Evolutionary conservation across 1,140 invertebrate species (phyloP), one percentile per base, ranked within the genome.

Genomic region (Ceratina australensis): DNA sequence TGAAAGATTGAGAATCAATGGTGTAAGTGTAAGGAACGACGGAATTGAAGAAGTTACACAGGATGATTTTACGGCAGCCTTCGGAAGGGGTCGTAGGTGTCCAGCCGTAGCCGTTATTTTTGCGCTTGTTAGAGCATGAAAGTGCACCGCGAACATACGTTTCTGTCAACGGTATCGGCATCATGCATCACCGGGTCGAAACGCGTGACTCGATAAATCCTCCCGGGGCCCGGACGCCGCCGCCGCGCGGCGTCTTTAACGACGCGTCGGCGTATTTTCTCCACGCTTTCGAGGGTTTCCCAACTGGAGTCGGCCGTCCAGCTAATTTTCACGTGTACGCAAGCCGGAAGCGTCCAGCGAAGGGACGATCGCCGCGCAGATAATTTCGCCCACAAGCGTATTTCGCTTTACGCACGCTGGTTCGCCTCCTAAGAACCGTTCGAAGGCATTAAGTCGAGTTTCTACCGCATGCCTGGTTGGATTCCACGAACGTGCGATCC

Each of bases 391-490:
- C 22, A 22, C 50, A 18, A 50, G 5, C 16, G 54, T 50, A 28
- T 22, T 56, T 52, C 20, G 18, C 47, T 73, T 12, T 54, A 71
- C 72, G 76, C 80, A 13, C 47, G 71, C 50, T 59, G 56, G 54
- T 72, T 18, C 18, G 26, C 28, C 33, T n/a, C 54, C 71, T 61
- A 66, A 57, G 76, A 87, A 87, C 83, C 86, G 87, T 89, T 89
- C 79, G 64, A 3, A 68, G 61, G 50, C 81, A 83, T 88, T 84
- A 86, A 86, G 77, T 66, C 20, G 72, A 80, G 67, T 83, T 42
- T 82, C 81, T 81, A 65, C 84, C 80, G 87, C 87, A 87, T 89
- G 82, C 83, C 77, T 77, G 69, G 16, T 79, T 57, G 68, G 77
- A 87, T 89, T 87, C 86, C 87, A 79, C 67, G 78, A 73, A 60